A percentile compares a stretch with the other conserved stretches of the same genome.
phyloP scores from a whole-genome alignment of 2,888 invertebrate genomes.

The Halictus ligatus region DNA sequence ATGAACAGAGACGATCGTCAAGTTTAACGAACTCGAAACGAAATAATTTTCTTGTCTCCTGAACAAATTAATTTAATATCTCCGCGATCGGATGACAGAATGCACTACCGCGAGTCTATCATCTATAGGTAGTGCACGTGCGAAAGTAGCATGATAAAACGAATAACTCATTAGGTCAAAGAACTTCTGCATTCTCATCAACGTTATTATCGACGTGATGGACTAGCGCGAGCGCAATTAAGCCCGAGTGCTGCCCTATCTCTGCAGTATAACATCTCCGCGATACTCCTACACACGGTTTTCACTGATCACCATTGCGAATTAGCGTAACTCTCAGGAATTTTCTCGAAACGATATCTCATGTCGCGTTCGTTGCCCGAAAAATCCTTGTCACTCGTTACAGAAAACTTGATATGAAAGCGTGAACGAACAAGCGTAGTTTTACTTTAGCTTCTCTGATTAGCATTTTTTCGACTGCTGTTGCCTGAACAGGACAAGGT shows the following conservation, averaged over 20 bases:
- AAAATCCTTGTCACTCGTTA: not conserved
- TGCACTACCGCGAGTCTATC: not conserved
- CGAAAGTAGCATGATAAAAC: not conserved
- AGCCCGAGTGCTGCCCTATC: slow-evolving; percentile 41
- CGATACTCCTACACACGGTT: slow-evolving; percentile 19
- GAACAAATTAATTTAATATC: not conserved
- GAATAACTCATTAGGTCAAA: slow-evolving; percentile 37
- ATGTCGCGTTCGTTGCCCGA: not conserved
- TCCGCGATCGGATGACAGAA: not conserved
- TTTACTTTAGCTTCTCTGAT: not conserved
- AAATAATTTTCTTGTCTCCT: not conserved
- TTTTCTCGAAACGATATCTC: not conserved
- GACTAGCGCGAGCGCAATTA: slow-evolving; percentile 45
- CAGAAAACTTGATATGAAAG: not conserved
- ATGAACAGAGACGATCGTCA: not conserved
- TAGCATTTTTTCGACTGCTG: not conserved
- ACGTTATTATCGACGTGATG: slow-evolving; percentile 20
- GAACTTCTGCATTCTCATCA: slow-evolving; percentile 40
- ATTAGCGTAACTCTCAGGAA: slow-evolving; percentile 28
- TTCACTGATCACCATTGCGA: not conserved
- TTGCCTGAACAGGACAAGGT: too few relatives aligned
- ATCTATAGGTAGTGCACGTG: not conserved
- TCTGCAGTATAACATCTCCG: slow-evolving; percentile 33
- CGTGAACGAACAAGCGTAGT: not conserved
- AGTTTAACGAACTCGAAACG: not conserved